Conservation (phyloP, 2,888 invertebrate genomes). For the Tortrix viridana region DNA sequence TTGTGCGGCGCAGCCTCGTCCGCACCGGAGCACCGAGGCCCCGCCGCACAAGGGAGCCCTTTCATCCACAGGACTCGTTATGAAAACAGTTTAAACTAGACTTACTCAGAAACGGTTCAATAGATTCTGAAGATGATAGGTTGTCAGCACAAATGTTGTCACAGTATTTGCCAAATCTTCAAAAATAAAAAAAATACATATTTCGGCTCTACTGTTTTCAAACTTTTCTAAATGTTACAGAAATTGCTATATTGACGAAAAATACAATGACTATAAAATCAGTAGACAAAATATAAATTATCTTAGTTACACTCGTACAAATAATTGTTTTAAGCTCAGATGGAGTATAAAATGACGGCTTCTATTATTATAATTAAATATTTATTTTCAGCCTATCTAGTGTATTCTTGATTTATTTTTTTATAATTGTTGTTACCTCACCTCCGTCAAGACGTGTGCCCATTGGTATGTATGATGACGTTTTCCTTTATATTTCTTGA, state of each 20-base stretch:
- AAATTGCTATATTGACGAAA: too few relatives aligned
- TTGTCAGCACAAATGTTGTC: too few relatives aligned
- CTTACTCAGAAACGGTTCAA: background rate
- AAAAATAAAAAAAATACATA: too few relatives aligned
- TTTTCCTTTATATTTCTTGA: too few relatives aligned
- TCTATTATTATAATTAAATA: constrained; percentile 3
- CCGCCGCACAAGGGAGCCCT: constrained; percentile 14
- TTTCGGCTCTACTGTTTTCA: too few relatives aligned
- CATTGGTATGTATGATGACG: too few relatives aligned
- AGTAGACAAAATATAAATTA: background rate
- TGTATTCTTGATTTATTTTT: background rate
- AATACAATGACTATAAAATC: background rate
- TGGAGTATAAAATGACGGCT: constrained; percentile 8
- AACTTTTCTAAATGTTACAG: too few relatives aligned
- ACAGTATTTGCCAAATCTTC: too few relatives aligned
- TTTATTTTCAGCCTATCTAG: background rate
- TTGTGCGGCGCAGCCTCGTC: constrained; percentile 26
- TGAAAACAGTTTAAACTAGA: background rate
- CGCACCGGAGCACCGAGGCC: constrained; percentile 3
- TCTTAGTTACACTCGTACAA: constrained; percentile 11
- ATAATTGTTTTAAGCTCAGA: constrained; percentile 15
- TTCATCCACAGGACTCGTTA: constrained; percentile 8
- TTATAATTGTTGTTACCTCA: background rate
- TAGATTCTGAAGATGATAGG: background rate
- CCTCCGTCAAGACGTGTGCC: background rate